Base-by-base conservation (phyloP, 1,140 invertebrate species). In the Aplysia californica region DNA sequence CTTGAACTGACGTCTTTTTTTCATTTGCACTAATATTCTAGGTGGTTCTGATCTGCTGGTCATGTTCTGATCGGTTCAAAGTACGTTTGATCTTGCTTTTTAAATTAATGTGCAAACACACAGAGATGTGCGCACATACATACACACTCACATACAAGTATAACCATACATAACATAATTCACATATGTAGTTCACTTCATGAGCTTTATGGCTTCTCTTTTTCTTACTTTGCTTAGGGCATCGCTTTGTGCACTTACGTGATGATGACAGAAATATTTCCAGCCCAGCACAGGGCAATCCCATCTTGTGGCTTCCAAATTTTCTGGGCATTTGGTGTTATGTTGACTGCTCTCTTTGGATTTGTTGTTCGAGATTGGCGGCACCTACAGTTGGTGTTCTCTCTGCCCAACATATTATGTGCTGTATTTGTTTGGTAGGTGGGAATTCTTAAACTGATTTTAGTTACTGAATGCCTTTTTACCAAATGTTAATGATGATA, bases 211-310 rank as follows among this genome's bases (percentile, higher is more conserved):
- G n/a, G n/a, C n/a, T n/a, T n/a, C n/a, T n/a, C n/a, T 67, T 58
- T 65, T 69, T 64, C 55, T 31, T 84, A 29, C n/a, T n/a, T n/a
- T n/a, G n/a, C n/a, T n/a, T 77, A 89, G 88, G 84, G 84, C 31
- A 87, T 88, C 64, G 80, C 81, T 23, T 74, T 89, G 59, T 78
- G 80, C 18, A 78, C 83, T 1, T 89, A 84, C 77, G 84, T 88
- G 23, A 83, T 87, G 84, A 79, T 88, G 55, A 83, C 84, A 66
- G 92, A 93, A 82, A 82, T 92, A 2, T 92, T 92, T 59, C 90
- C 92, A 1, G 85, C 88, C 1, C 87, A 83, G 29, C 85, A 87
- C 61, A 88, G 92, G 20, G 90, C 92, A 18, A 80, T 90, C 76
- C 89, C 92, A 0, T 90, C 90, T 0, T 85, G 91, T 29, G 88